Conservation (phyloP, 2,113 vertebrate genomes). For the Chrysemys picta region DNA sequence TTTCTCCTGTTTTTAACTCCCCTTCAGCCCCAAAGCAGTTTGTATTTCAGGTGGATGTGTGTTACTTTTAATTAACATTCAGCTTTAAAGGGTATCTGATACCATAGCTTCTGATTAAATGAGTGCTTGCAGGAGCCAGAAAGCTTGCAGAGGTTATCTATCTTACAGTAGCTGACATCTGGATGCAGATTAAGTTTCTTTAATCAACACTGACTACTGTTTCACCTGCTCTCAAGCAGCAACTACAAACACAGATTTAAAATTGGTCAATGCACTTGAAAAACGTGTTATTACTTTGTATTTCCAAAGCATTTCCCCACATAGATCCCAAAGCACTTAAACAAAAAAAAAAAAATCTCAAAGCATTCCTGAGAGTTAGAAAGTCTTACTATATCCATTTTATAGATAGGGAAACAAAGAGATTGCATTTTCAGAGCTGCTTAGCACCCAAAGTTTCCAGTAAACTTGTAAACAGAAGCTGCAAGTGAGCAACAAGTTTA, state of each 20-base stretch:
- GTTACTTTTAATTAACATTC: neutral
- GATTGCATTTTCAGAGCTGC: neutral
- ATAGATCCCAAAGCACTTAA: neutral
- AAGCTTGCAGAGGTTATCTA: neutral
- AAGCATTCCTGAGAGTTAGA: neutral
- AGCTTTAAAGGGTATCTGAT: accelerated
- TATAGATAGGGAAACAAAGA: neutral
- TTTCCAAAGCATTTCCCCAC: neutral
- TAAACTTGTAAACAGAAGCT: accelerated
- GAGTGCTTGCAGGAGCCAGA: neutral
- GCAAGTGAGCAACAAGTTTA: neutral
- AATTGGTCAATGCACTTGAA: constrained; percentile 8
- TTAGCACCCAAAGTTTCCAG: neutral
- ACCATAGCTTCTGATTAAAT: neutral
- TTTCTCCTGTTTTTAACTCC: neutral
- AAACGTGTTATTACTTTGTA: neutral
- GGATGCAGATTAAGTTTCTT: constrained; percentile 25
- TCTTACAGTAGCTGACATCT: neutral
- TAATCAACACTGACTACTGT: neutral
- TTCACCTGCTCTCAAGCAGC: neutral
- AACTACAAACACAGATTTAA: neutral
- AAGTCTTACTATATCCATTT: accelerated
- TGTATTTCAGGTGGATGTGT: accelerated
- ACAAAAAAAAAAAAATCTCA: neutral
- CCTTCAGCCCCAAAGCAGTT: neutral